Conservation (phyloP, 2,113 vertebrate genomes). For the Cairina moschata region DNA sequence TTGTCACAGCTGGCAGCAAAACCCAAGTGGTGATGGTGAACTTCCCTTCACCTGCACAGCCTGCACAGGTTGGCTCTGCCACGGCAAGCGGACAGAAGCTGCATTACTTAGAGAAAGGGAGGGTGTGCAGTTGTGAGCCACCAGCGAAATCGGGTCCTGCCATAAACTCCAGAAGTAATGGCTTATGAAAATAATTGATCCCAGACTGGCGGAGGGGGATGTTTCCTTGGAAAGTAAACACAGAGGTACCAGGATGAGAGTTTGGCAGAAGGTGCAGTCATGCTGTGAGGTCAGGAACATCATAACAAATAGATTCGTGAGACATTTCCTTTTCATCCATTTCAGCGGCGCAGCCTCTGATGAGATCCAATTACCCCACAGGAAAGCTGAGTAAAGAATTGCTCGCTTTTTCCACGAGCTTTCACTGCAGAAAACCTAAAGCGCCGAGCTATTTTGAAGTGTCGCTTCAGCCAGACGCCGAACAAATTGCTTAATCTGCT, state of each 20-base stretch:
- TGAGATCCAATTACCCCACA: not conserved
- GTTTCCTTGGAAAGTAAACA: not conserved
- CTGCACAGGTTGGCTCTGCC: not conserved
- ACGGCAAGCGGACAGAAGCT: rapidly evolving
- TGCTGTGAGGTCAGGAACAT: not conserved
- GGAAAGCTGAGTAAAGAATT: not conserved
- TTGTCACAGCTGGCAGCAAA: rapidly evolving
- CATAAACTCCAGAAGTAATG: not conserved
- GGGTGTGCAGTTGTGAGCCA: not conserved
- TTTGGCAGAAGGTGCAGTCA: not conserved
- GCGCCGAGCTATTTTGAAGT: not conserved
- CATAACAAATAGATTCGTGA: not conserved
- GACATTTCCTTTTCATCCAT: not conserved
- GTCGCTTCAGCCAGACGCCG: not conserved
- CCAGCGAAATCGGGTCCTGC: not conserved
- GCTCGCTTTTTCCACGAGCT: not conserved
- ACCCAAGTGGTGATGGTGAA: not conserved
- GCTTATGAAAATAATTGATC: not conserved
- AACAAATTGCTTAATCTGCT: not conserved
- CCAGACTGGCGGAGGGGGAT: not conserved
- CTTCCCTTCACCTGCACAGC: not conserved
- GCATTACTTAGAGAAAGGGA: not conserved
- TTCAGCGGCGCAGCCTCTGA: not conserved
- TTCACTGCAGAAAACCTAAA: not conserved
- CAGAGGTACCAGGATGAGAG: not conserved